Evolutionary conservation across 2,113 vertebrate genomes (phyloP).

Genomic region (Procavia capensis): DNA sequence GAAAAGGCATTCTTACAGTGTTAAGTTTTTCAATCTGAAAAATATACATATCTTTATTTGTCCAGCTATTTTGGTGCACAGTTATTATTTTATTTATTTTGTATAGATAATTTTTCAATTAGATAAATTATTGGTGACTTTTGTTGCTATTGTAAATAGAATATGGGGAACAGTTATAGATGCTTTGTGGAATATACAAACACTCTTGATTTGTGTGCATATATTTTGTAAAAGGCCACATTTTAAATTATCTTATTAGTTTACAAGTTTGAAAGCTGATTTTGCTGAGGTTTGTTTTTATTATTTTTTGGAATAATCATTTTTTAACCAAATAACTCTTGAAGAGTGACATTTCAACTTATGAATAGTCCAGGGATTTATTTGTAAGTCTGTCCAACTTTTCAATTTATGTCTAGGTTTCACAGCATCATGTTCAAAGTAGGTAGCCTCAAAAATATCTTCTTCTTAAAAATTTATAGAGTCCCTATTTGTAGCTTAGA

Average conservation of each 20-base stretch:
- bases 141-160: not conserved
- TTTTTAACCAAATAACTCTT: not conserved
- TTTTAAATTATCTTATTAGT: not conserved
- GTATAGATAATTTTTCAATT: not conserved
- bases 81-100: not conserved
- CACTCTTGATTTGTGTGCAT: not conserved
- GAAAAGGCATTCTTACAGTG: not conserved
- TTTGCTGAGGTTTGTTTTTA: not conserved
- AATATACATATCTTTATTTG: not conserved
- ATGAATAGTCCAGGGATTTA: not conserved
- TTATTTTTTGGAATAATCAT: not conserved
- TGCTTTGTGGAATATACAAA: not conserved
- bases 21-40: not conserved
- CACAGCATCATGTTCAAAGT: not conserved
- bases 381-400: not conserved
- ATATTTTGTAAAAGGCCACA: not conserved
- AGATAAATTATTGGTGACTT: not conserved
- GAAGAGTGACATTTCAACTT: not conserved
- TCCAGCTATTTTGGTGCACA: not conserved
- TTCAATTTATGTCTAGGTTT: not conserved
- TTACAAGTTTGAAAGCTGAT: not conserved
- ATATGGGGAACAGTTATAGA: not conserved
- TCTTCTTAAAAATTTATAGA: not conserved
- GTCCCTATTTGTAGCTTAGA: not conserved
- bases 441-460: not conserved